Conservation (phyloP, 2,888 invertebrate species). For the Melanargia galathea region DNA sequence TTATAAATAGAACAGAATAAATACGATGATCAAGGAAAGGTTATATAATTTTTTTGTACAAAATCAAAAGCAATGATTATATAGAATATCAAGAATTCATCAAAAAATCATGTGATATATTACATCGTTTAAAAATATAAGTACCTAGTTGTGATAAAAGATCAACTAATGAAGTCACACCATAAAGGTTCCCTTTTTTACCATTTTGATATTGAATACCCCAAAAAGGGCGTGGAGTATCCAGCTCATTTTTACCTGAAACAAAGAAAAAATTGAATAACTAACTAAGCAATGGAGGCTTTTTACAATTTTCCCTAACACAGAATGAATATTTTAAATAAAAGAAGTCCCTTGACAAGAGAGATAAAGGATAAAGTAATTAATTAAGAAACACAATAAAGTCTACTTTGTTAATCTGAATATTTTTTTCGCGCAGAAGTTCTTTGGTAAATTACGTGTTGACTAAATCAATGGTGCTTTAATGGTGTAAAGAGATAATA, state of each 20-base stretch:
- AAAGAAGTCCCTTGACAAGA: constrained; percentile 2
- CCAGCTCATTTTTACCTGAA: constrained; percentile 15
- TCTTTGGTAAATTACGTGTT: background rate
- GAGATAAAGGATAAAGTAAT: constrained; percentile 24
- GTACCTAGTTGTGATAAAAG: too few species aligned
- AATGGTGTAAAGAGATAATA: background rate
- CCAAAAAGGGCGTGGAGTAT: background rate
- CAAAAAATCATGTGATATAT: too few species aligned
- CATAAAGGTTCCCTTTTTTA: too few species aligned
- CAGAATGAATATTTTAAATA: constrained; percentile 12
- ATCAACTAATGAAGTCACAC: too few species aligned
- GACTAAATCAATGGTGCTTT: background rate
- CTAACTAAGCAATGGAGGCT: constrained; percentile 12
- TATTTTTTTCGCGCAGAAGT: constrained; percentile 8
- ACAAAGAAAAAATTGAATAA: constrained; percentile 20
- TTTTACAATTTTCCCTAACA: background rate
- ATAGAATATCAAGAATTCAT: too few species aligned
- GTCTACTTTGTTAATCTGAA: constrained; percentile 5
- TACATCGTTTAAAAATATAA: too few species aligned
- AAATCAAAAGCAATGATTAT: too few species aligned
- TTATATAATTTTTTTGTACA: too few species aligned
- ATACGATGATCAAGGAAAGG: too few species aligned
- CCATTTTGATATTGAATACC: too few species aligned
- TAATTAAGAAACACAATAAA: constrained; percentile 25
- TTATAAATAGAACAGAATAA: too few species aligned